Base-by-base conservation (phyloP, 2,888 invertebrate species). In the Drosophila kokeensis region DNA sequence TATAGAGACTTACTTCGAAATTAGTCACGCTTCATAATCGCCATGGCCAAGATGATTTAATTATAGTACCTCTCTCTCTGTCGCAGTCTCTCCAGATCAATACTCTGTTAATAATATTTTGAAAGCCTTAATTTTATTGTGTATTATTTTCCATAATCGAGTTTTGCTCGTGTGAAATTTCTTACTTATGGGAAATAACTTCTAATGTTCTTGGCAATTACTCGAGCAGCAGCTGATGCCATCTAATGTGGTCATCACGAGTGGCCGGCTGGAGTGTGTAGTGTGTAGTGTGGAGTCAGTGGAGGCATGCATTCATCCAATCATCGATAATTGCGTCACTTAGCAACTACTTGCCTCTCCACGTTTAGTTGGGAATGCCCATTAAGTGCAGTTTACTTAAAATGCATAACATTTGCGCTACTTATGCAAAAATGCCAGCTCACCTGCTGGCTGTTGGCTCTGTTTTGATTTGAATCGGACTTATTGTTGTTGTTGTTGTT, bases 351-450 rank as follows among this genome's bases (percentile, higher is more conserved):
- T 75, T 40, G 74, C 64, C 54, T 52, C 34, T n/a, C 45, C 11
- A 59, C 50, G 69, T 24, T 49, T 52, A 45, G 69, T 32, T 59
- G 65, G 54, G 49, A 76, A 68, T 80, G 64, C 8, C 66, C 70
- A 76, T 62, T 57, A 61, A 76, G 30, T 79, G 67, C 63, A 58
- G 54, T 74, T 74, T 72, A 76, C 69, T 69, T 69, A 69, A 82
- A 85, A 87, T 83, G 85, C 87, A 84, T 85, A 79, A 71, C 73
- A 85, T 87, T 87, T 79, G 74, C 83, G 73, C 76, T 79, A 84
- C 81, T 88, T 88, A 88, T 86, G 84, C 84, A 74, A 73, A 76
- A 70, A 21, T 29, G 34, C 50, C 50, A 21, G 50, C 54, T 77
- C 45, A 45, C 45, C 45, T 45, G 24, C 8, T 15, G 45, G 24